Base-by-base conservation (phyloP, 2,797 vertebrate genomes). In the Sitta carolinensis region DNA sequence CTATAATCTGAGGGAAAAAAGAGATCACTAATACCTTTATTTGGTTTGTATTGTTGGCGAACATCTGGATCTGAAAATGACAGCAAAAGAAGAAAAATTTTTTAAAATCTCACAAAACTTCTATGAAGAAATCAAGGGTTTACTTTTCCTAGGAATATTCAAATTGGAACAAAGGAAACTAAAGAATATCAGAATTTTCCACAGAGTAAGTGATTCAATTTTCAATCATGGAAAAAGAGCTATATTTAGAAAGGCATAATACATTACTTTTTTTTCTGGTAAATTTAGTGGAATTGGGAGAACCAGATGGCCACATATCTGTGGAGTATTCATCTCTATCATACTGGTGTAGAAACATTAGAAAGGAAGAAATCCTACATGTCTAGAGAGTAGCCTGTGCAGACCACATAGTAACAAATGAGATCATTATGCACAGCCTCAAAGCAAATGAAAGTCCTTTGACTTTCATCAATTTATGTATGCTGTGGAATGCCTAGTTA, bases 221-320 rank as follows among this genome's bases (percentile, higher is more conserved):
- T 94, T 96, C 87, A 92, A 40, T 84, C 70, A 74, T 3, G 12
- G 70, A 90, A 74, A 42, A 82, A 78, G 2, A 67, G 26, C 70
- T 90, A 38, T 89, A 90, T 94, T 90, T 94, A 95, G 87, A 66
- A 94, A 87, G 63, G 61, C 50, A 34, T 42, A 90, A 96, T 40
- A 77, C 0, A 3, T 86, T 88, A 90, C 70, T 93, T 91, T 91
- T 93, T 93, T 67, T 94, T 79, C 83, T 70, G 70, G 50, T 84
- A 94, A 96, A 94, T 90, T 87, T 74, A 94, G 72, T 0, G 0
- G 70, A 96, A 94, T 80, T 87, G 78, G 91, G 77, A 87, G 57
- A 91, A 94, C 45, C 93, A 95, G 89, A 95, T 93, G 85, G 91
- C 47, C 64, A 61, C 80, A 27, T 74, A 84, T 87, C 94, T 94